phyloP scores from a whole-genome alignment of 2,797 vertebrate species.

The Poecilia gillii region DNA sequence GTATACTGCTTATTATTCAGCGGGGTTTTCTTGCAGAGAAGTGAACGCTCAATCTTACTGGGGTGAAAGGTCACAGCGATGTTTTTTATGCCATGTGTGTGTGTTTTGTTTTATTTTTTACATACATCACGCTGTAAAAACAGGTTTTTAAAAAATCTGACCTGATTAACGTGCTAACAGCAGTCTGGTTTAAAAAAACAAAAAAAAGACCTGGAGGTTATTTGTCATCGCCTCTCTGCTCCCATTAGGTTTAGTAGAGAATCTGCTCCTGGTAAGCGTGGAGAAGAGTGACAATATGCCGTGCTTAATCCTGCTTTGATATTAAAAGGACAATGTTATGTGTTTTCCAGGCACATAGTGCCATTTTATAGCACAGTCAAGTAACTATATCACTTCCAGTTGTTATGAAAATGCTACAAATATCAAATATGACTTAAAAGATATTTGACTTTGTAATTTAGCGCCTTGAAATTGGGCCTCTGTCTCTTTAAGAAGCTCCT shows the following conservation, averaged over 20 bases:
- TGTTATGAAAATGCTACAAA: too few relatives aligned
- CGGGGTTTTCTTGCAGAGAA: background rate
- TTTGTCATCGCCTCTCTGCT: background rate
- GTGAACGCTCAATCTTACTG: slow-evolving; percentile 12
- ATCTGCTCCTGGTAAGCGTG: background rate
- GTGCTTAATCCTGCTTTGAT: background rate
- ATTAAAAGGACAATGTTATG: background rate
- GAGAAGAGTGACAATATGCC: background rate
- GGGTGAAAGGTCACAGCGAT: slow-evolving; percentile 29
- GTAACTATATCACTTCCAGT: too few relatives aligned
- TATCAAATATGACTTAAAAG: too few relatives aligned
- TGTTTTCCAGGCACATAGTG: too few relatives aligned
- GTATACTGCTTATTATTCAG: background rate
- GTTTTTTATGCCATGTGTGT: background rate
- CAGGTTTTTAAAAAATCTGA: background rate
- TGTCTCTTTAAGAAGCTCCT: too few relatives aligned
- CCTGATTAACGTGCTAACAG: background rate
- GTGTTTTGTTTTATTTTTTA: background rate
- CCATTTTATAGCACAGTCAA: too few relatives aligned
- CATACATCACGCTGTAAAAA: background rate
- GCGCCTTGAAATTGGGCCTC: too few relatives aligned
- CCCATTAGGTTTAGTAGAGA: background rate
- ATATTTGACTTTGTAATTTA: too few relatives aligned
- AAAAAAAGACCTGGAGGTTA: background rate
- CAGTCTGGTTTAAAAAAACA: background rate